Conservation (phyloP, 2,888 invertebrate species). For the Tetranychus truncatus region DNA sequence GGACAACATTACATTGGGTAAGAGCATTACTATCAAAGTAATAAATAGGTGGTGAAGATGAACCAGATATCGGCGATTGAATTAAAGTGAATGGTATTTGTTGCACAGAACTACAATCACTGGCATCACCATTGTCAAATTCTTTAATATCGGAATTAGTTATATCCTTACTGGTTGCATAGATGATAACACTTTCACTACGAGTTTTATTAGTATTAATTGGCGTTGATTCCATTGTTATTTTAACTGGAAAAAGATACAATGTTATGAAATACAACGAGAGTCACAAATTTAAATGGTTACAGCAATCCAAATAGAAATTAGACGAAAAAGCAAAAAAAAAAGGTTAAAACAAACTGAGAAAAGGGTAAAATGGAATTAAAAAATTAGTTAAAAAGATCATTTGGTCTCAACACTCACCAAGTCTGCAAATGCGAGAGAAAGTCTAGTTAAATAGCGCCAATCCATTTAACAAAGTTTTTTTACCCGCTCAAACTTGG, state of each 20-base stretch:
- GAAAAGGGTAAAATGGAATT: neutral
- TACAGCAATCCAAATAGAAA: too few species aligned
- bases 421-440: neutral
- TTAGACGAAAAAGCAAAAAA: neutral
- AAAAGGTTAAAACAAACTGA: neutral
- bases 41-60: neutral
- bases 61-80: neutral
- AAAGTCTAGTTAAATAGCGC: neutral
- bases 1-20: neutral
- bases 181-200: slow-evolving; percentile 7
- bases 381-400: neutral
- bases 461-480: neutral
- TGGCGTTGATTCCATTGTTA: neutral
- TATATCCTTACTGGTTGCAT: neutral
- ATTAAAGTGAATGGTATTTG: neutral
- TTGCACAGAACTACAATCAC: too few species aligned
- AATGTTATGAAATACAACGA: too few species aligned
- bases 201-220: neutral
- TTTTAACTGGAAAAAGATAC: neutral
- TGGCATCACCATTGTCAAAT: too few species aligned
- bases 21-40: neutral
- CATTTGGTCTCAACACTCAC: neutral
- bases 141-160: neutral
- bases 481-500: neutral
- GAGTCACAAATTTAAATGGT: too few species aligned